Conservation (phyloP, 2,797 vertebrate species). For the Emys orbicularis region DNA sequence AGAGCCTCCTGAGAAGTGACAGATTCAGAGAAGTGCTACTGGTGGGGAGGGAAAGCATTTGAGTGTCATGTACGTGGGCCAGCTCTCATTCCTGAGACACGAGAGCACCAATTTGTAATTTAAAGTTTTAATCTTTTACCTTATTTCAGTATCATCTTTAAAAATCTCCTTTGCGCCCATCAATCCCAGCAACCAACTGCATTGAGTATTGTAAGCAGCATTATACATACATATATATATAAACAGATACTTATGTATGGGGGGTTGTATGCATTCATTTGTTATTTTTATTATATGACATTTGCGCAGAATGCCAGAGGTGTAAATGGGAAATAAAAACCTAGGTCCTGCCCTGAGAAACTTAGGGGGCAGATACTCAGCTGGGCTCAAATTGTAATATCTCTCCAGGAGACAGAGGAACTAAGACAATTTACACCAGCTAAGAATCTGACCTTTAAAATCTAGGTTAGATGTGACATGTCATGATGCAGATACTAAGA, state of each 20-base stretch:
- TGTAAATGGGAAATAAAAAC: background rate
- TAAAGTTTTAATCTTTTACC: background rate
- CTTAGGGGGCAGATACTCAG: background rate
- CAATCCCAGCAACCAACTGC: background rate
- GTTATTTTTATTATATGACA: background rate
- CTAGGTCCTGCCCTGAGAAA: background rate
- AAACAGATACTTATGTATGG: fast-evolving
- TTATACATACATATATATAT: background rate
- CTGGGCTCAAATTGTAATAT: background rate
- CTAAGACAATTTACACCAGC: background rate
- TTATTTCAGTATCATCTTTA: background rate
- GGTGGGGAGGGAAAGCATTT: conserved; percentile 18
- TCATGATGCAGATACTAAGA: background rate
- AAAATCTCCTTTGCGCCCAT: background rate
- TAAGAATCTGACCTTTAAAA: background rate
- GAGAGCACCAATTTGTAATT: background rate
- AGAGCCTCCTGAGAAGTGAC: conserved; percentile 49
- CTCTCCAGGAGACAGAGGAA: background rate
- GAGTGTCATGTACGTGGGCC: background rate
- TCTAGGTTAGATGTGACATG: background rate
- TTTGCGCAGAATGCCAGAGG: background rate
- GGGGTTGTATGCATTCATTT: background rate
- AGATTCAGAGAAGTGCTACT: background rate
- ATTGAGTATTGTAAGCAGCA: background rate
- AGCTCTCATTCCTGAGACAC: conserved; percentile 28